Evolutionary conservation across 2,888 invertebrate genomes (phyloP), one percentile per base, ranked within the genome.

Genomic region (Odiellus spinosus): DNA sequence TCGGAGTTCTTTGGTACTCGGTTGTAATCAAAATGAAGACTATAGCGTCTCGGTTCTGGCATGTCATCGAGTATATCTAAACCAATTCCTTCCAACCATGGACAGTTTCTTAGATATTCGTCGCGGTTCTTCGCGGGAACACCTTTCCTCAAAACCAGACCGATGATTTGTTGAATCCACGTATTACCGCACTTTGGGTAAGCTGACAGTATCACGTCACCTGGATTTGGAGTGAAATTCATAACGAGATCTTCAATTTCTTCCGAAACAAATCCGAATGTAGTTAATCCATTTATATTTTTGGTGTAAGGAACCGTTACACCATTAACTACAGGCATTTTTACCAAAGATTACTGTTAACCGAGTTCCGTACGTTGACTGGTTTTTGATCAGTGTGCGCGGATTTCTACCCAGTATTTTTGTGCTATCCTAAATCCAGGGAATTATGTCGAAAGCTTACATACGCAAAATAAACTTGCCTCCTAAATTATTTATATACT

Each of bases 11-110:
- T 32, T 2, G 55, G 53, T 42, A 53, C 15, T 8, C 45, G 18
- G 17, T 42, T 19, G 35, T 44, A 50, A 2, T 59, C 60, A 1
- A 63, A 55, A 46, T 63, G 63, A 2, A 56, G 59, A 44, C 48
- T 49, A 33, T 54, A 34, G 18, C 45, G 26, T 12, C 49, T 36
- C 1, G 53, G 53, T 5, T 19, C n/a, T 1, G 42, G 17, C 2
- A 41, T 14, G 10, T 10, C n/a, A n/a, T 41, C n/a, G 20, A 32
- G 39, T 18, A 3, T 12, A 4, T 12, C 20, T 19, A 15, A n/a
- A 18, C 20, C 18, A 6, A 38, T 14, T 14, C 4, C 4, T 4
- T 4, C 8, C 8, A 26, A 4, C 4, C 4, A 26, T 26, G 26
- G 36, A 14, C 36, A 36, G 3, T 3, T 36, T 36, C 11, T 36